Conservation (phyloP, 2,797 vertebrate species). For the Thalassophryne amazonica region DNA sequence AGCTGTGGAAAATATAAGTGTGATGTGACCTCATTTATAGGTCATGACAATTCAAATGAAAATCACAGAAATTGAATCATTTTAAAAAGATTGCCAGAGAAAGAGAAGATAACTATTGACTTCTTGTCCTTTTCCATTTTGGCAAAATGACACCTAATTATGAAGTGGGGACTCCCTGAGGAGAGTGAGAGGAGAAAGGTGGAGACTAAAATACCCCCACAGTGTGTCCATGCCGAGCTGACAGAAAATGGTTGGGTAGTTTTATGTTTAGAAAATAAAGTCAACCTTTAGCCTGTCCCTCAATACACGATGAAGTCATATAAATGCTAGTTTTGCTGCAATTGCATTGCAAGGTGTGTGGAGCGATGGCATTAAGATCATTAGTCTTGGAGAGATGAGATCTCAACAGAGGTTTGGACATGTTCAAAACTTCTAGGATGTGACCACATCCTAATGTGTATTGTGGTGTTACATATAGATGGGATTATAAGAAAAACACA, state of each 20-base stretch:
- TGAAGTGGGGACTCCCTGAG: constrained; percentile 10
- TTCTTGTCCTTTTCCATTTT: constrained; percentile 5
- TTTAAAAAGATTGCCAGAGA: constrained; percentile 11
- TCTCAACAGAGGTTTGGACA: no score
- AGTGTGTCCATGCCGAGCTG: neutral
- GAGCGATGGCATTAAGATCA: no score
- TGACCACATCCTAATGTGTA: no score
- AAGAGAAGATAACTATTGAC: neutral
- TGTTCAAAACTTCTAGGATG: no score
- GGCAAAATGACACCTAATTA: constrained; percentile 38
- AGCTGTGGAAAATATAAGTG: constrained; percentile 8
- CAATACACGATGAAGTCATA: no score
- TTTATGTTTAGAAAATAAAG: no score
- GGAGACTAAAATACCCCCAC: constrained; percentile 1
- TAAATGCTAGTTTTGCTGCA: no score
- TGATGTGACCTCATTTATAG: constrained; percentile 5
- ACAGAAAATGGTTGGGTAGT: constrained; percentile 4
- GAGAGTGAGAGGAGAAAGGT: neutral
- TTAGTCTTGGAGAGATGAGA: no score
- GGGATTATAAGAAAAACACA: no score
- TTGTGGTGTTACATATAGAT: no score
- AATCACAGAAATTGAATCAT: constrained; percentile 26
- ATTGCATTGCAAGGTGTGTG: no score
- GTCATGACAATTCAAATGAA: constrained; percentile 12
- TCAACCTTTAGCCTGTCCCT: no score